Conservation (phyloP, 1,140 invertebrate species). For the Zaprionus africanus region DNA sequence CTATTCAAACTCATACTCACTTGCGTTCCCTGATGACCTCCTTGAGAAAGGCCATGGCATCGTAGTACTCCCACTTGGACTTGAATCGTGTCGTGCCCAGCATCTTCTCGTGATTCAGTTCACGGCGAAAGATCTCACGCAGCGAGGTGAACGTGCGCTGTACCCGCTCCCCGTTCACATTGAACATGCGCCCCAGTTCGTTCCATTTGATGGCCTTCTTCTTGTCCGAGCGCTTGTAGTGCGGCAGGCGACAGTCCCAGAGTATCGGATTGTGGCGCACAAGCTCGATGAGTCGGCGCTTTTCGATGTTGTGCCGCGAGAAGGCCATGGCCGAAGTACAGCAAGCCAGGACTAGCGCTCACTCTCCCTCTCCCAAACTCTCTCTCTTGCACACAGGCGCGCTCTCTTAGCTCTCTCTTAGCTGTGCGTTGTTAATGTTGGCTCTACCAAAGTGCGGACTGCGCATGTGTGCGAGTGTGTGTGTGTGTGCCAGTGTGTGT, state of each 20-base stretch:
- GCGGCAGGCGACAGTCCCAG: slow-evolving; percentile 80
- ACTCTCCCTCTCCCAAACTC: not conserved
- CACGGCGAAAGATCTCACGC: slow-evolving; percentile 77
- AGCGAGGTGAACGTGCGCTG: slow-evolving; percentile 81
- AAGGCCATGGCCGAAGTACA: slow-evolving; percentile 62
- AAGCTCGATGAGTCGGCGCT: slow-evolving; percentile 81
- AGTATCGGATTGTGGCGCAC: slow-evolving; percentile 77
- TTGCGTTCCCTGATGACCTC: slow-evolving; percentile 80
- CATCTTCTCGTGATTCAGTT: slow-evolving; percentile 83
- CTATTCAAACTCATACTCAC: slow-evolving; percentile 45
- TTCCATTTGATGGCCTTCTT: slow-evolving; percentile 83
- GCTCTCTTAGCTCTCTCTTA: slow-evolving; percentile 32
- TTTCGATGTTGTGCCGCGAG: slow-evolving; percentile 81
- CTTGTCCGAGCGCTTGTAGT: slow-evolving; percentile 81
- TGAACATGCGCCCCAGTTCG: slow-evolving; percentile 76
- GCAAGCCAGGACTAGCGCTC: not conserved
- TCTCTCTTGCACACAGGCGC: slow-evolving; percentile 22
- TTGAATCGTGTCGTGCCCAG: slow-evolving; percentile 69
- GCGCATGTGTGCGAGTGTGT: slow-evolving; percentile 56
- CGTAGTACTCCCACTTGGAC: slow-evolving; percentile 83
- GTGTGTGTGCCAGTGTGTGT: slow-evolving; percentile 30
- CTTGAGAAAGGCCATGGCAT: slow-evolving; percentile 79
- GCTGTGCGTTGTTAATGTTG: slow-evolving; percentile 27
- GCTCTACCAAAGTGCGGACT: slow-evolving; percentile 69
- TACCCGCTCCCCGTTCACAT: slow-evolving; percentile 76